Evolutionary conservation across 2,113 vertebrate genomes (phyloP).

Genomic region (Pogona vitticeps): DNA sequence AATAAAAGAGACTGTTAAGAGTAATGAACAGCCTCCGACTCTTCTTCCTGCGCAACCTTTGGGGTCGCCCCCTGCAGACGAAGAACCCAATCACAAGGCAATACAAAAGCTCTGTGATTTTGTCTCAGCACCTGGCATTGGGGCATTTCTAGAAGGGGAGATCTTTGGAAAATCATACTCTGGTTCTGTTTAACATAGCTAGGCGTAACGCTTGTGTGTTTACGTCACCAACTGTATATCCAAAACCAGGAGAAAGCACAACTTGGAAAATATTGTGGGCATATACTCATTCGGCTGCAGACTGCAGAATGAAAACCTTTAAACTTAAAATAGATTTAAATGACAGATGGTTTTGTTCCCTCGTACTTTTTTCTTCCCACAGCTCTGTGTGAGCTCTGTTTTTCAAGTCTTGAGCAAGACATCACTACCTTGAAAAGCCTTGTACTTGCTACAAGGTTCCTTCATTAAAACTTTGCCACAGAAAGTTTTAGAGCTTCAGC

Average conservation of each 20-base stretch:
- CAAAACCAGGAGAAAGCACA: neutral
- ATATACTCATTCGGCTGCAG: slow-evolving; percentile 11
- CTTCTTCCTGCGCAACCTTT: too few relatives aligned
- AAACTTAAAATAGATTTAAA: slow-evolving; percentile 52
- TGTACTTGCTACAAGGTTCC: slow-evolving; percentile 45
- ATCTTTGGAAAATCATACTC: neutral
- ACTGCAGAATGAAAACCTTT: slow-evolving; percentile 33
- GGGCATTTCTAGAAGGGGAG: neutral
- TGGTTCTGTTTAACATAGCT: neutral
- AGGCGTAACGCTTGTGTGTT: neutral
- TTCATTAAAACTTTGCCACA: slow-evolving; percentile 70
- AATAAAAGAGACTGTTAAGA: too few relatives aligned
- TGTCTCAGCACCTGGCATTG: neutral
- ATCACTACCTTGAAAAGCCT: slow-evolving; percentile 51
- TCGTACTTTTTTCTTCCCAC: slow-evolving; percentile 31
- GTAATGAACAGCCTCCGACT: too few relatives aligned
- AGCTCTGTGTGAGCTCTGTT: slow-evolving; percentile 51
- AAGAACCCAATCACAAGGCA: too few relatives aligned
- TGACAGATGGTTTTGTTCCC: slow-evolving; percentile 36
- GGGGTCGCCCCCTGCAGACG: too few relatives aligned
- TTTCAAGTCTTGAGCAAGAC: slow-evolving; percentile 40
- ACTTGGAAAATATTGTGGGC: neutral
- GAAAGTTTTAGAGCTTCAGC: slow-evolving; percentile 46
- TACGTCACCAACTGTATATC: neutral
- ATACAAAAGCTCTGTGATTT: too few relatives aligned